Evolutionary conservation across 37 sponge, comb jelly and placozoan genomes (phyloP), one percentile per base, ranked within the genome.

Genomic region (Agelas oroides): DNA sequence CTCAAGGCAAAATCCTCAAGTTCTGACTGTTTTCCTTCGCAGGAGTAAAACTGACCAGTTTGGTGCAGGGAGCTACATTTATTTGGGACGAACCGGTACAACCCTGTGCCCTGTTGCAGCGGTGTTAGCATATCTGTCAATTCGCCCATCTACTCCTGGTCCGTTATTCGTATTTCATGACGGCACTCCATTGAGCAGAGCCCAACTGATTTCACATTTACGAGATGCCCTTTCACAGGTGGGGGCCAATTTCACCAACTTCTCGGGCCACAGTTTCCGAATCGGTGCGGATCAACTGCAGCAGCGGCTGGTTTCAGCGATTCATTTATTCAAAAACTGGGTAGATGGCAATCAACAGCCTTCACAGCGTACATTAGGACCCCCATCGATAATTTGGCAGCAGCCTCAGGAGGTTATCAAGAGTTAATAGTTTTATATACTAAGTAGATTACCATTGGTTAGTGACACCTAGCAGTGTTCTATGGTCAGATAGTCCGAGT

Each of bases 221-320:
- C 58, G 58, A 18, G 58, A 56, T 56, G 58, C 58, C 58, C 58
- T 56, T 18, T 56, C 58, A 18, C 58, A 56, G 18, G 18, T 56
- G 17, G 58, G 58, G 17, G 58, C 18, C 18, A 18, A 56, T 18
- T 15, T 56, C 18, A 56, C 58, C 58, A 56, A 56, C 18, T 56
- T 56, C 58, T 56, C 58, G 58, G 58, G 58, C 58, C 58, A 56
- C 58, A 56, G n/a, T n/a, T n/a, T n/a, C n/a, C n/a, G n/a, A n/a
- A n/a, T n/a, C n/a, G n/a, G n/a, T n/a, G n/a, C n/a, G n/a, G n/a
- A n/a, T n/a, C n/a, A n/a, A n/a, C n/a, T n/a, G n/a, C n/a, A n/a
- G n/a, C n/a, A n/a, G 18, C 15, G 58, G 58, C 58, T 19, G 58
- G 58, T 18, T 56, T 56, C 58, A 56, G 18, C 18, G 58, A 56